Conservation (phyloP, 2,888 invertebrate species). For the Oeneis ivallda region DNA sequence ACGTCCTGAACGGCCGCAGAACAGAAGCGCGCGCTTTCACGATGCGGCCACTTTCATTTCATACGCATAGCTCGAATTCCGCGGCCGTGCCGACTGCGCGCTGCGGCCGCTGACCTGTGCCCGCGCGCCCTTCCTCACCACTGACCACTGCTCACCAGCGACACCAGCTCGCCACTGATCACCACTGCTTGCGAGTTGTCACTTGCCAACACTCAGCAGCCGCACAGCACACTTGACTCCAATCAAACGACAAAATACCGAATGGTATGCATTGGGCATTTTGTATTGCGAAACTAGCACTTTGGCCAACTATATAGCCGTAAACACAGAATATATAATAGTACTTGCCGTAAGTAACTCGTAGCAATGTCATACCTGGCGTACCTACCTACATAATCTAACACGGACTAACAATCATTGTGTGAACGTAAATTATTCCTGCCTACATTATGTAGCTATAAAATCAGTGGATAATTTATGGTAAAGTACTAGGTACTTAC, state of each 20-base stretch:
- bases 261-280: slow-evolving; percentile 18
- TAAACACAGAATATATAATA: no score
- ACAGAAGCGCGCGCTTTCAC: slow-evolving; percentile 81
- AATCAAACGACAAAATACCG: slow-evolving; percentile 11
- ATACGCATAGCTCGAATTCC: slow-evolving; percentile 81
- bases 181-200: neutral
- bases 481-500: no score
- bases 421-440: no score
- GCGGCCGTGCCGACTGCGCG: slow-evolving; percentile 72
- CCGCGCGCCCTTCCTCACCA: slow-evolving; percentile 73
- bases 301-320: slow-evolving; percentile 12
- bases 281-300: slow-evolving; percentile 3
- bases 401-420: no score
- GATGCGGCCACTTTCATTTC: slow-evolving; percentile 81
- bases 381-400: no score
- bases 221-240: slow-evolving; percentile 19
- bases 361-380: no score
- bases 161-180: no score
- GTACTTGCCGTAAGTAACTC: no score
- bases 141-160: slow-evolving; percentile 42
- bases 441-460: no score
- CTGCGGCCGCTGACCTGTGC: slow-evolving; percentile 81
- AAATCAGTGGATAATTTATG: no score
- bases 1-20: slow-evolving; percentile 56
- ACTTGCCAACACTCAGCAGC: slow-evolving; percentile 37